Base-by-base conservation (phyloP, 2,797 vertebrate species). In the Triplophysa yarkandensis region DNA sequence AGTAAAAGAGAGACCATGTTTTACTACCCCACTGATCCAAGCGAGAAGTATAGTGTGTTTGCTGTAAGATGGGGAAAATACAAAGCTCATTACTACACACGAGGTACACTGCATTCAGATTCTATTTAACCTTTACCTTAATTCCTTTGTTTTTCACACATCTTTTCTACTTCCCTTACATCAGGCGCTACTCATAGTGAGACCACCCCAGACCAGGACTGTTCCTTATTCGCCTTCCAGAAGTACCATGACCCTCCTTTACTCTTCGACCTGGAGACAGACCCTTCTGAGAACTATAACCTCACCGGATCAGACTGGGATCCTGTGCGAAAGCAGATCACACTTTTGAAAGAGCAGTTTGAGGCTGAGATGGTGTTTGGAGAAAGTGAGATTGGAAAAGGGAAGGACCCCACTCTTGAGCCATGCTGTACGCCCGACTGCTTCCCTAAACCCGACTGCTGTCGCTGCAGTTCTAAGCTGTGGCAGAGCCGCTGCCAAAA, bases 31-130 rank as follows among this genome's bases (percentile, higher is more conserved):
- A 71, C 80, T 0, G 23, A 86, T 68, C 93, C 94, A 0, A 88
- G 80, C 17, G 82, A 92, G 9, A 39, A 76, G 25, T 89, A 62
- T 0, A 92, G 96, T 0, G 86, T 96, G 63, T 96, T 94, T 16
- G 97, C 96, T 1, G 86, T 98, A 32, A 90, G 96, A 79, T 77
- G 91, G 1, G 92, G 92, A 0, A 94, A 92, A 39, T 95, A 97
- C 90, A 98, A 99, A 85, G 96, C 97, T 0, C 96, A 99, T 76
- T 98, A 92, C 87, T 98, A 92, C 74, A 98, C 96, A 0, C 86
- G 87, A 86, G 97, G 96, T 98, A 83, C 41, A 60, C 57, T 41
- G 8, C 61, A 43, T 32, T 57, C 19, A 32, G 17, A 32, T 48
- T 43, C 11, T n/a, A n/a, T 39, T 10, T 19, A 30, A 62, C 6